Base-by-base conservation (phyloP, 2,797 vertebrate species). In the Coregonus suidteri region DNA sequence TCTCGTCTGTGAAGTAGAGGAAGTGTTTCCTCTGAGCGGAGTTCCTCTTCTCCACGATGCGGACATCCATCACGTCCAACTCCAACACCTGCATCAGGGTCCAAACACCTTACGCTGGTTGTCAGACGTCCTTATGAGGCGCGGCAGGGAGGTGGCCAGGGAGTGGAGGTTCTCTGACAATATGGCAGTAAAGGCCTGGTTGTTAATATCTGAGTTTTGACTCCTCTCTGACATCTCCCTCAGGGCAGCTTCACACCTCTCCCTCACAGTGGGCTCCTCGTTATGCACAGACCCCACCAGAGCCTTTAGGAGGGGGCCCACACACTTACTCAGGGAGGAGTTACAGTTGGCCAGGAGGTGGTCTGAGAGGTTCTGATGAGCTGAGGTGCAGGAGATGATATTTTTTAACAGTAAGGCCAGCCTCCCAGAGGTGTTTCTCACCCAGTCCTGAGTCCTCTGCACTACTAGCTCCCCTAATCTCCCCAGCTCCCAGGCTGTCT, bases 161-260 rank as follows among this genome's bases (percentile, higher is more conserved):
- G 92, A 93, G 76, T 98, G 96, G 13, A 99, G 95, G 77, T 96
- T 98, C 90, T 99, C 97, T 0, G 96, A 96, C 0, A 99, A 91
- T 79, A 97, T 75, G 0, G 97, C 95, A 0, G 93, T 93, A 11
- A 99, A 93, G 68, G 89, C 94, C 76, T 94, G 93, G 83, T 71
- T 91, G 64, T 87, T 53, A 53, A 35, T 54, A 52, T 76, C 88
- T 0, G 85, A 77, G n/a, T 92, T 84, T 3, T 93, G 83, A 69
- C 89, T 90, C 84, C 87, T 95, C 76, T 91, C 89, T 0, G 95
- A 93, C 0, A 96, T 84, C 1, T 70, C 81, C 67, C 76, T 91
- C 71, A 98, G 93, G 9, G 91, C 93, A 68, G 77, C 37, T 1
- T 81, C 79, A 80, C 91, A 93, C 81, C 88, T 94, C 35, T 90